Base-by-base conservation (phyloP, 2,888 invertebrate genomes). In the Argyra leucocephala region DNA sequence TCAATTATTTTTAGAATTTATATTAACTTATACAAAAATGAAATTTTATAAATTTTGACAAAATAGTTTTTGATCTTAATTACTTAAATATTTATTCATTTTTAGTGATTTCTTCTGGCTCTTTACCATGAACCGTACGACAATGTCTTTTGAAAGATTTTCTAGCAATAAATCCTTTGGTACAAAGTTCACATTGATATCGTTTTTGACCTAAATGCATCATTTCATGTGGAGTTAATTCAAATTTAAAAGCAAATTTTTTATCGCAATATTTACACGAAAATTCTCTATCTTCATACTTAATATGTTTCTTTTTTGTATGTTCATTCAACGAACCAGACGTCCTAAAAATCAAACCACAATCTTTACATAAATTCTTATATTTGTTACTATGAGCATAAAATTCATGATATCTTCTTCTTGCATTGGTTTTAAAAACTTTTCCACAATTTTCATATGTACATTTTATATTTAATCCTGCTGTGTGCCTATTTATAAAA, bases 211-310 rank as follows among this genome's bases (percentile, higher is more conserved):
- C n/a, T 48, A 48, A n/a, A 48, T 48, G 48, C 15, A 48, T 12
- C 48, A 48, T 48, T 48, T 48, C 48, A 18, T 48, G 48, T 3
- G 48, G 48, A 18, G 15, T 15, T 15, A 48, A 48, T 48, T 48
- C 48, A 48, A 48, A 48, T 48, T 48, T 48, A n/a, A 48, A 48
- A 48, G 48, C 48, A 48, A 48, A 48, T 48, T n/a, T 48, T n/a
- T 48, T 48, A 18, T 48, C 48, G 6, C 48, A 48, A 48, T 18
- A 48, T 12, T 15, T 48, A 48, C 48, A 48, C 12, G 48, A n/a
- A 48, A 48, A 48, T 5, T 15, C 18, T 48, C 48, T 48, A n/a
- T 48, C 48, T 48, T 48, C 48, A 48, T 48, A 48, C n/a, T 48
- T 48, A 48, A 48, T 48, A 48, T 48, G 48, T n/a, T 48, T 48